Evolutionary conservation across 2,888 invertebrate species (phyloP).

Genomic region (Lymantria monacha): DNA sequence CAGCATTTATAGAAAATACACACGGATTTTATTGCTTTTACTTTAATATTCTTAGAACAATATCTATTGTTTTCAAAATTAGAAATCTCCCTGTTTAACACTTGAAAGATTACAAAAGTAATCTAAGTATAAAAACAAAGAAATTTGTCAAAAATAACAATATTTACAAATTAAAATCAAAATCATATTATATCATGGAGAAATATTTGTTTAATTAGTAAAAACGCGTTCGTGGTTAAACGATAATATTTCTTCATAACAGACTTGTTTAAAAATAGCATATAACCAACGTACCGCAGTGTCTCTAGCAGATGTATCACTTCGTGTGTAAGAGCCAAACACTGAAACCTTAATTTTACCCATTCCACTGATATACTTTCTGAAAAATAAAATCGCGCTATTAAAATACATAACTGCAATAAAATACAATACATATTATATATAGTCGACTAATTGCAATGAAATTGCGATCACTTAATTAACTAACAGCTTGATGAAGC

Average conservation of each 20-base stretch:
- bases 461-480: too few species aligned
- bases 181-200: constrained; percentile 62
- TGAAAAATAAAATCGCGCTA: constrained; percentile 48
- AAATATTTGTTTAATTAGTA: constrained; percentile 54
- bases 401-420: neutral
- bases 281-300: constrained; percentile 77
- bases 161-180: constrained; percentile 36
- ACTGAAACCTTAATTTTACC: constrained; percentile 90
- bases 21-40: neutral
- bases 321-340: constrained; percentile 86
- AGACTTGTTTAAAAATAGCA: constrained; percentile 39
- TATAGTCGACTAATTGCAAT: neutral
- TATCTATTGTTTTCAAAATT: constrained; percentile 14
- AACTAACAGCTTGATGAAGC: too few species aligned
- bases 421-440: neutral
- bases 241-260: constrained; percentile 76
- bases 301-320: constrained; percentile 86
- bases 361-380: constrained; percentile 89
- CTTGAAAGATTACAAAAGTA: constrained; percentile 6
- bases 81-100: constrained; percentile 26
- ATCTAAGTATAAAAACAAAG: constrained; percentile 38
- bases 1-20: too few species aligned
- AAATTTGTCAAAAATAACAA: constrained; percentile 34
- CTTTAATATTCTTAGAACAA: constrained; percentile 39
- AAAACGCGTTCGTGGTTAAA: neutral